Evolutionary conservation across 2,113 vertebrate species (phyloP).

Genomic region (Gambusia holbrooki): DNA sequence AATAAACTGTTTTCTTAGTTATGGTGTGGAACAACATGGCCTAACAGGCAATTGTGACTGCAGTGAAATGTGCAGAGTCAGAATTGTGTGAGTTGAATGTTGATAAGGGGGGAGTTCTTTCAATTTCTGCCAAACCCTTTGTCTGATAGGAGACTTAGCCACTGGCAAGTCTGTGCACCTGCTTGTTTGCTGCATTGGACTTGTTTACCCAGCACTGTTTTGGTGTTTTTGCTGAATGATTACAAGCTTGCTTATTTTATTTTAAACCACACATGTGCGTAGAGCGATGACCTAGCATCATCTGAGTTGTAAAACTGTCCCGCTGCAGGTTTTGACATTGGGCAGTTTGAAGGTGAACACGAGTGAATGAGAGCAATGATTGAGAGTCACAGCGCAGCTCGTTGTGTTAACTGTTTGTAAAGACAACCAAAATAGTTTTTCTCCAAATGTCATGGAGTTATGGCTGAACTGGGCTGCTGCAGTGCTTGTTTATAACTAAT

Average conservation of each 20-base stretch:
- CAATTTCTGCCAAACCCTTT: conserved; percentile 53
- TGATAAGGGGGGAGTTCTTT: conserved; percentile 55
- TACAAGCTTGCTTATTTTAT: conserved; percentile 13
- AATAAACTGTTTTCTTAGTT: conserved; percentile 61
- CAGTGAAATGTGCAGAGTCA: conserved; percentile 70
- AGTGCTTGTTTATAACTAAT: conserved; percentile 46
- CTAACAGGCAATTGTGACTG: conserved; percentile 44
- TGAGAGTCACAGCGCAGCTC: conserved; percentile 20
- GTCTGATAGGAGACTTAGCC: conserved; percentile 36
- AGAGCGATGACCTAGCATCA: not conserved
- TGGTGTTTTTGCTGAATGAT: conserved; percentile 29
- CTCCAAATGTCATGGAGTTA: conserved; percentile 37
- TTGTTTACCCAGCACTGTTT: conserved; percentile 28
- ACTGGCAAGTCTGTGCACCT: conserved; percentile 41
- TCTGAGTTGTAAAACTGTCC: conserved; percentile 8
- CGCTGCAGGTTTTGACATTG: conserved; percentile 24
- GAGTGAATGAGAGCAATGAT: not conserved
- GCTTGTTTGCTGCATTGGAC: conserved; percentile 24
- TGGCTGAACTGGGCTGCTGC: conserved; percentile 42
- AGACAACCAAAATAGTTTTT: conserved; percentile 32
- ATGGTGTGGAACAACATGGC: conserved; percentile 42
- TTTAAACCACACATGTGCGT: not conserved
- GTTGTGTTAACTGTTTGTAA: conserved; percentile 9
- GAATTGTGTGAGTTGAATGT: conserved; percentile 58
- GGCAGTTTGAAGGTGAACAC: conserved; percentile 16